Conservation (phyloP, 1,140 invertebrate genomes). For the Bombus terrestris region DNA sequence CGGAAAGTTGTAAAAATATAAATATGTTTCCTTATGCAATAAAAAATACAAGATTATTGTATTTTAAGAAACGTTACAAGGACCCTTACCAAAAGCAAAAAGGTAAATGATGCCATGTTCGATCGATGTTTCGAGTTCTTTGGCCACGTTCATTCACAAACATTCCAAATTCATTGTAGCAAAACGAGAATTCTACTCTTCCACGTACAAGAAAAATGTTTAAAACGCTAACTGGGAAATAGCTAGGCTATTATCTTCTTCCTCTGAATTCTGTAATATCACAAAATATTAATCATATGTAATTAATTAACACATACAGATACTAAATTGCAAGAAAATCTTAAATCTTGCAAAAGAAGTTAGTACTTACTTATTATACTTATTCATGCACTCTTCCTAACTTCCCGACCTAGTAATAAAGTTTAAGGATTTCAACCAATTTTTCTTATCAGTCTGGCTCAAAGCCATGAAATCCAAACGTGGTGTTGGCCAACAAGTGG, state of each 20-base stretch:
- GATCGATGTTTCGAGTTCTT: slow-evolving; percentile 88
- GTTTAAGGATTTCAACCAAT: slow-evolving; percentile 85
- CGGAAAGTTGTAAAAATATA: slow-evolving; percentile 83
- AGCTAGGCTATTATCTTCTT: slow-evolving; percentile 77
- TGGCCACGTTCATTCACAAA: slow-evolving; percentile 93
- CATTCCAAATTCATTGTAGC: slow-evolving; percentile 93
- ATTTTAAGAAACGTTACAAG: not conserved
- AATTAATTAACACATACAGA: not conserved
- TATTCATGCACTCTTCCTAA: no score
- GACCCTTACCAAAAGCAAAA: slow-evolving; percentile 86
- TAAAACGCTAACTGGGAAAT: slow-evolving; percentile 79
- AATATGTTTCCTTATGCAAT: slow-evolving; percentile 22
- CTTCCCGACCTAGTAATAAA: slow-evolving; percentile 73
- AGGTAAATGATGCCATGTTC: slow-evolving; percentile 91
- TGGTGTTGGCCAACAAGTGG: slow-evolving; percentile 86
- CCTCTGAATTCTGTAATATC: slow-evolving; percentile 74
- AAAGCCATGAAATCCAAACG: slow-evolving; percentile 86
- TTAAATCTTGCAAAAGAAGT: no score
- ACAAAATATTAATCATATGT: not conserved
- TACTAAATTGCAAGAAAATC: no score
- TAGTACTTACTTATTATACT: no score
- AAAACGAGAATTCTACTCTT: slow-evolving; percentile 89
- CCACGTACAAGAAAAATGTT: slow-evolving; percentile 76
- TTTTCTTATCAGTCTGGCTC: slow-evolving; percentile 86
- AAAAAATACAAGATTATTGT: not conserved